Evolutionary conservation across 2,888 invertebrate genomes (phyloP).

Genomic region (Beris chalybata): DNA sequence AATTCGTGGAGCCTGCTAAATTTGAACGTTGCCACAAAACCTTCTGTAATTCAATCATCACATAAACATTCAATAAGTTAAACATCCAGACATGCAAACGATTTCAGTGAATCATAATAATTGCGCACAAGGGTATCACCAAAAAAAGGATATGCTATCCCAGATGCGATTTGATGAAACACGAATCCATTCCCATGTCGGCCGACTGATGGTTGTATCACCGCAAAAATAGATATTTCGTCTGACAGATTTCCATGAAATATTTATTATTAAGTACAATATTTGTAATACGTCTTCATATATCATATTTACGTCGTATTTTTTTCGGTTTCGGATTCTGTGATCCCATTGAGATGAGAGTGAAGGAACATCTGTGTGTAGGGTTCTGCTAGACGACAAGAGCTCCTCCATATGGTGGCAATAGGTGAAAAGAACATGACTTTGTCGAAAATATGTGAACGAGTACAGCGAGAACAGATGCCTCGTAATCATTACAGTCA

Average conservation of each 20-base stretch:
- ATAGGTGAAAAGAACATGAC: constrained; percentile 24
- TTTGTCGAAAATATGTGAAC: constrained; percentile 15
- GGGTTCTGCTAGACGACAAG: no score
- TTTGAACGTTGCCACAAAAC: no score
- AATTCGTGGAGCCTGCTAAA: no score
- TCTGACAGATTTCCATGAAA: constrained; percentile 32
- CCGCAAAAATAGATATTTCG: constrained; percentile 24
- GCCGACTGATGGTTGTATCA: neutral
- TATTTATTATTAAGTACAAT: constrained; percentile 30
- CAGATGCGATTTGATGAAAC: neutral
- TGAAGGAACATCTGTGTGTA: constrained; percentile 8
- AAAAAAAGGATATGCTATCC: constrained; percentile 4
- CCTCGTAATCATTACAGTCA: constrained; percentile 24
- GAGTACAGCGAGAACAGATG: constrained; percentile 11
- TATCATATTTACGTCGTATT: constrained; percentile 28
- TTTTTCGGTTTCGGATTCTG: constrained; percentile 2
- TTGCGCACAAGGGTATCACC: constrained; percentile 20
- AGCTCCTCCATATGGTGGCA: neutral
- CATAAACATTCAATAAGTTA: neutral
- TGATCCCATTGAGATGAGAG: constrained; percentile 8
- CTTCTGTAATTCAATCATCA: no score
- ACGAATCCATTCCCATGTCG: neutral
- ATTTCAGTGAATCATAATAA: constrained; percentile 16
- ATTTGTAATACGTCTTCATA: constrained; percentile 33
- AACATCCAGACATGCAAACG: constrained; percentile 13